Base-by-base conservation (phyloP, 2,888 invertebrate species). In the Brenthis hecate region DNA sequence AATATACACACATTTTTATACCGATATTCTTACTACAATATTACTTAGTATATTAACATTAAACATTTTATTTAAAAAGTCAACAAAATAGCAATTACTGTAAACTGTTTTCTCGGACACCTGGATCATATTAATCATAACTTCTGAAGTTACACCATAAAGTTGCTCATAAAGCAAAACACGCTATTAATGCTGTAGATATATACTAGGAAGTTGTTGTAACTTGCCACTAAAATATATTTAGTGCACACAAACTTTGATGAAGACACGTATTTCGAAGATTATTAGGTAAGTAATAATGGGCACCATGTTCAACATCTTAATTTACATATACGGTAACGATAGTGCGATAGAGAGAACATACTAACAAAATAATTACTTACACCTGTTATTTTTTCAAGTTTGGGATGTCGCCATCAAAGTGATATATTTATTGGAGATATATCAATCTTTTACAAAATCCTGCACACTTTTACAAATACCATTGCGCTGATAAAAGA, bases 41-140 rank as follows among this genome's bases (percentile, higher is more conserved):
- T 53, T 36, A 47, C 13, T n/a, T 36, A 56, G 53, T 50, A 50
- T 50, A 56, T 13, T 36, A 23, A 56, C 13, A 14, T 36, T 50
- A 65, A 23, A 56, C 13, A 14, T 36, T 50, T 66, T 58, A 63
- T 65, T 66, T 55, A 23, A 65, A 61, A 28, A 23, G 51, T 50
- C 63, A 60, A 50, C 56, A 64, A 28, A 56, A 47, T 32, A 54
- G 57, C 53, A 47, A 53, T 62, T 62, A 54, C 23, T 43, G 51
- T 64, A 23, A 64, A 55, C 56, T 56, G 56, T 16, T 28, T 47
- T 66, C 62, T 64, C 70, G 71, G 68, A 72, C 76, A 77, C 81
- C 79, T 80, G 73, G 77, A 76, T 79, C 78, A 75, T 78, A 82
- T 84, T 84, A 84, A 85, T 85, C 83, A 83, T 82, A 83, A 86